phyloP scores from a whole-genome alignment of 37 sponge, comb jelly and placozoan species.

The Hormiphora californensis region DNA sequence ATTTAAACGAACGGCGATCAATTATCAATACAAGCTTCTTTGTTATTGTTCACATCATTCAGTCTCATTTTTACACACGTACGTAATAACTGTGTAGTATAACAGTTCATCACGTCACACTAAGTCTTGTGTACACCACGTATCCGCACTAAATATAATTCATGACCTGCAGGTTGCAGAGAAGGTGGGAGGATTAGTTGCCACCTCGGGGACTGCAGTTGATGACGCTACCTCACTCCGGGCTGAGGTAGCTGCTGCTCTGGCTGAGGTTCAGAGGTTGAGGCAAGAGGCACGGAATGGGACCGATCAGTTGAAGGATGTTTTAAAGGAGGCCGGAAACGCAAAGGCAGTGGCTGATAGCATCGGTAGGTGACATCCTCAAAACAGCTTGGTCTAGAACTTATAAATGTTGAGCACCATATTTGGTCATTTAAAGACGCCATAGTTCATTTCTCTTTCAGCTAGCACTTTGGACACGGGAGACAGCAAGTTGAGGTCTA shows the following conservation, averaged over 20 bases:
- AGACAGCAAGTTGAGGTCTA: conserved; percentile 5
- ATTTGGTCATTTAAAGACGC: background rate
- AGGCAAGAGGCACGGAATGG: conserved; percentile 37
- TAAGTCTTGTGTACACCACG: too few species aligned
- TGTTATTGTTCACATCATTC: too few species aligned
- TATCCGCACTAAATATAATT: too few species aligned
- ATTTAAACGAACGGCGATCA: too few species aligned
- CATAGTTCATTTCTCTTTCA: background rate
- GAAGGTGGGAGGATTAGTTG: background rate
- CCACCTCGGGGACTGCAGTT: background rate
- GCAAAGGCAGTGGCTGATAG: background rate
- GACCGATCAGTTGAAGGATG: background rate
- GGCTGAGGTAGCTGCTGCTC: conserved; percentile 27
- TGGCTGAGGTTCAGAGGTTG: conserved; percentile 3
- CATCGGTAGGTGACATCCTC: background rate
- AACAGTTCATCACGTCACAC: too few species aligned
- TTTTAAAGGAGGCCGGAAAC: background rate
- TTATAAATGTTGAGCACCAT: background rate
- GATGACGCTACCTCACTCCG: background rate
- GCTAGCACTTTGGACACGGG: background rate
- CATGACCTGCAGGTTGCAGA: conserved; percentile 11
- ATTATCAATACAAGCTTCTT: too few species aligned
- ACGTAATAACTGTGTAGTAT: too few species aligned
- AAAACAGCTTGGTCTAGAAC: background rate
- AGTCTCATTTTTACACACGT: too few species aligned